phyloP scores from a whole-genome alignment of 2,113 vertebrate genomes.

The Prietella phreatophila region DNA sequence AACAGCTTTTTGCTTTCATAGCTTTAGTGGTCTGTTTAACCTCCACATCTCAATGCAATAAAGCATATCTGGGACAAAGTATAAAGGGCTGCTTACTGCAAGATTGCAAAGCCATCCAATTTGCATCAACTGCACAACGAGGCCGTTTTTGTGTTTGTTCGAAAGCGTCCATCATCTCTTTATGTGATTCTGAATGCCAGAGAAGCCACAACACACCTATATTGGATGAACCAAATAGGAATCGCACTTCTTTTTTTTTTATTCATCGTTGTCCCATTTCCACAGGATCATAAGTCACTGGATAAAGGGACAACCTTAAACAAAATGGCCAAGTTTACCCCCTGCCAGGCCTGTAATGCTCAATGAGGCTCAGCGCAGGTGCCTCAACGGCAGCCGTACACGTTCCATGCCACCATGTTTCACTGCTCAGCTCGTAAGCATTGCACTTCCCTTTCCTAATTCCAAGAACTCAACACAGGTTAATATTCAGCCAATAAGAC shows the following conservation, averaged over 20 bases:
- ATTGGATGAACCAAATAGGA: neutral
- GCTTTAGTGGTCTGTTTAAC: constrained; percentile 9
- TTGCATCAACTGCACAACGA: constrained; percentile 26
- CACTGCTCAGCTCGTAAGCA: neutral
- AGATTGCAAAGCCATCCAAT: constrained; percentile 17
- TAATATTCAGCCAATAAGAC: neutral
- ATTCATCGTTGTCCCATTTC: neutral
- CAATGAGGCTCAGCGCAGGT: neutral
- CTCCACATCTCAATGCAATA: constrained; percentile 4
- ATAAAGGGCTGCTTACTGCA: constrained; percentile 20
- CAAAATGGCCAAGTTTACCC: neutral
- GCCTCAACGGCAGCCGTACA: neutral
- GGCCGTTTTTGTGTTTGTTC: constrained; percentile 9
- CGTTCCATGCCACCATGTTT: neutral
- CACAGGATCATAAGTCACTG: neutral
- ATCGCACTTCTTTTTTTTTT: constrained; percentile 5
- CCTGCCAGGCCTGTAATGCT: neutral
- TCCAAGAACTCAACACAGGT: no score
- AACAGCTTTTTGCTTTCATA: neutral
- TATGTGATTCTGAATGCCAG: constrained; percentile 4
- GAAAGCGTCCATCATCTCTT: neutral
- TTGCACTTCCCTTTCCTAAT: neutral
- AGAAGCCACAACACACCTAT: neutral
- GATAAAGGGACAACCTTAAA: neutral
- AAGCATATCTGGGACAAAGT: constrained; percentile 12